A percentile compares a stretch with the other conserved stretches of the same genome.
Evolutionary conservation across 1,140 invertebrate genomes (phyloP).

Genomic region (Scylla paramamosain): DNA sequence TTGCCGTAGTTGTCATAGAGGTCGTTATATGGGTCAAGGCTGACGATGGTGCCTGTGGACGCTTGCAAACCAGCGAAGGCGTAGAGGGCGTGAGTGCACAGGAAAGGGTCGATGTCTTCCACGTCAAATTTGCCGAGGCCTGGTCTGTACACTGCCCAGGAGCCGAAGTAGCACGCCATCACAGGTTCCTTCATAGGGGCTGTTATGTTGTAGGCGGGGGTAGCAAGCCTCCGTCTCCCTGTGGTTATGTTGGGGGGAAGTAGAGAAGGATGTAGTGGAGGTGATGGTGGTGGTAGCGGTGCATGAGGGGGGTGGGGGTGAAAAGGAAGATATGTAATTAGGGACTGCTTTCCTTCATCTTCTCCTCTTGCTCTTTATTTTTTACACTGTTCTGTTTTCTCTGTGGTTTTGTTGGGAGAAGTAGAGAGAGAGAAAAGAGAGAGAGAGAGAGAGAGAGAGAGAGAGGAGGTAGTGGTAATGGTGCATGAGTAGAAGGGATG

Average conservation of each 20-base stretch:
- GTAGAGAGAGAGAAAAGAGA: too few relatives aligned
- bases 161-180: constrained; percentile 64
- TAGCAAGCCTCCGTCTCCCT: background rate
- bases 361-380: too few relatives aligned
- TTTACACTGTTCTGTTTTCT: too few relatives aligned
- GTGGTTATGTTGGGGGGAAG: background rate
- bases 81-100: constrained; percentile 94
- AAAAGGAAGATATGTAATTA: too few relatives aligned
- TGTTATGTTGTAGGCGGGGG: background rate
- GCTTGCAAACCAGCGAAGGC: constrained; percentile 90
- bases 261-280: too few relatives aligned
- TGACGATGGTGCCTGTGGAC: constrained; percentile 84
- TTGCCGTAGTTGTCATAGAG: constrained; percentile 81
- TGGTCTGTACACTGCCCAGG: constrained; percentile 57
- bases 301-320: too few relatives aligned
- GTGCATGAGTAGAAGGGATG: too few relatives aligned
- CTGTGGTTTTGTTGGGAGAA: too few relatives aligned
- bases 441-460: too few relatives aligned
- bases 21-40: constrained; percentile 88
- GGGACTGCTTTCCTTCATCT: too few relatives aligned
- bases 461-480: too few relatives aligned
- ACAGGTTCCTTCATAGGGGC: background rate
- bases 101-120: constrained; percentile 62
- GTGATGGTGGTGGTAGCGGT: too few relatives aligned
- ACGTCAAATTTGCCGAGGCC: constrained; percentile 59